Evolutionary conservation across 2,113 vertebrate genomes (phyloP).

Genomic region (Psephotus haematonotus): DNA sequence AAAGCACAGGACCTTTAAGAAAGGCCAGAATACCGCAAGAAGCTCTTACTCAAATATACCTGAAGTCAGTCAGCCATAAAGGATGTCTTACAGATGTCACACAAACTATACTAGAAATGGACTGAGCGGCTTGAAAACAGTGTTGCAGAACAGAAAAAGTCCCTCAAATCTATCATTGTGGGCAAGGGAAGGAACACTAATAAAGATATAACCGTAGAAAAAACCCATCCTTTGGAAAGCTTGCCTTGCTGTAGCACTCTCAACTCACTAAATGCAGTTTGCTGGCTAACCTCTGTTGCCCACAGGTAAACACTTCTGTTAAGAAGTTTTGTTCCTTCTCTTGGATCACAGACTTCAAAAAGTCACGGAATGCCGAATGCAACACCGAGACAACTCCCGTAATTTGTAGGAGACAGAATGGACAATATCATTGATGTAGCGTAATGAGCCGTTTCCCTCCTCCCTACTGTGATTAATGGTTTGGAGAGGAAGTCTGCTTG

Average conservation of each 20-base stretch:
- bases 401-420: not conserved
- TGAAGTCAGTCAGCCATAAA: not conserved
- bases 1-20: not conserved
- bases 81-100: not conserved
- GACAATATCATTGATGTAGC: not conserved
- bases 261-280: not conserved
- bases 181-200: not conserved
- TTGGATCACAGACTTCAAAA: not conserved
- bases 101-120: not conserved
- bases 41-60: not conserved
- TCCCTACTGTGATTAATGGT: constrained; percentile 17
- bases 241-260: not conserved
- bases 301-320: not conserved
- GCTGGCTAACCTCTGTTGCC: not conserved
- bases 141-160: not conserved
- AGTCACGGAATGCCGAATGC: not conserved
- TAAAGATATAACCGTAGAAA: not conserved
- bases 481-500: not conserved
- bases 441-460: not conserved
- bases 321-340: not conserved
- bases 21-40: not conserved
- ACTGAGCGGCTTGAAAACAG: not conserved
- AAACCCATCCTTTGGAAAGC: not conserved
- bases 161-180: not conserved
- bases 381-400: not conserved